Evolutionary conservation across 2,797 vertebrate species (phyloP).

Genomic region (Tapirus indicus): DNA sequence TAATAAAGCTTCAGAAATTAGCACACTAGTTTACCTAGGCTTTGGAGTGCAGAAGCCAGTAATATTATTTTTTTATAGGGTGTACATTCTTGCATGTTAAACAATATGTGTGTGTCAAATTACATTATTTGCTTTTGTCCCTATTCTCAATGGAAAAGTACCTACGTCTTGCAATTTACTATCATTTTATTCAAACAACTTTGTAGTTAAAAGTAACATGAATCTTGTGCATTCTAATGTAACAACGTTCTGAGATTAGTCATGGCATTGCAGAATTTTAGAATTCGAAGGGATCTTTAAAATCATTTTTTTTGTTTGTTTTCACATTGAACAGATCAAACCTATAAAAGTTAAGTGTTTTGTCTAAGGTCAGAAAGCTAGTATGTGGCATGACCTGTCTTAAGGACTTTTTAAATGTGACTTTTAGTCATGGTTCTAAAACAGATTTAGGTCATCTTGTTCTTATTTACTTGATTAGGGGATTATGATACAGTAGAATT

Average conservation of each 20-base stretch:
- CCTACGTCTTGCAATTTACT: background rate
- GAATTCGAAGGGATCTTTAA: background rate
- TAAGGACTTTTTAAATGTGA: background rate
- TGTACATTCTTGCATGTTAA: background rate
- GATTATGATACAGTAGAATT: background rate
- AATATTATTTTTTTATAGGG: background rate
- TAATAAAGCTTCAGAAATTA: conserved; percentile 59
- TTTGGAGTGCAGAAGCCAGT: conserved; percentile 10
- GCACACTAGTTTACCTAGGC: background rate
- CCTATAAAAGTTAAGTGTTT: background rate
- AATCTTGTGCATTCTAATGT: background rate
- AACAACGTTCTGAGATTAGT: background rate
- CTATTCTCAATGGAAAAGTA: background rate
- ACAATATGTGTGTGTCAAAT: background rate
- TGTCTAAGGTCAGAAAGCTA: background rate
- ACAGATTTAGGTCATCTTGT: background rate
- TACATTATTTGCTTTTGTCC: background rate
- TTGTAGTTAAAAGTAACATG: background rate
- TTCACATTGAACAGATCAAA: background rate
- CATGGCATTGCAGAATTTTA: background rate
- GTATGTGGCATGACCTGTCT: background rate
- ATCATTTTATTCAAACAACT: background rate
- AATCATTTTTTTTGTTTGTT: background rate
- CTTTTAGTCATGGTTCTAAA: background rate
- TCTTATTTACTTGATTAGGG: background rate